These are phyloP conservation scores for Drosophila putrida DNA, from an alignment of 2,888 invertebrate species.

Conservation along the genomic window DNA sequence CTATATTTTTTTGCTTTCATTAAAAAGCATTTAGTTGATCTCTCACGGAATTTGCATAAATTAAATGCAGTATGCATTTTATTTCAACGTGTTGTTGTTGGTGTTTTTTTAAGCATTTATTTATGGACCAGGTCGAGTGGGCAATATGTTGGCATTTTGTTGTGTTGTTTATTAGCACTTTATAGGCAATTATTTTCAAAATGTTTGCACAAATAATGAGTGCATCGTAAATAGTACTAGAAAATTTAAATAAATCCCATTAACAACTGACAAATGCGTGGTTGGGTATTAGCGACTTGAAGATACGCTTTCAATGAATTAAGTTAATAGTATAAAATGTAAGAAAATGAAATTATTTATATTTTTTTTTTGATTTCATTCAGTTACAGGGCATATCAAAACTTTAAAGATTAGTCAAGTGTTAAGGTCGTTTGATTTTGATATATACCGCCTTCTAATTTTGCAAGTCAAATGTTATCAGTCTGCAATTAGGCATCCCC, in stretches of 20 bases:
- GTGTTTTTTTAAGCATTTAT: slow-evolving; percentile 39
- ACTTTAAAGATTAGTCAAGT: background rate
- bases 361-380: no score
- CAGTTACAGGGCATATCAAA: background rate
- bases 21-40: slow-evolving; percentile 48
- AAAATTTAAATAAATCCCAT: slow-evolving; percentile 2
- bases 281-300: background rate
- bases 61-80: slow-evolving; percentile 51
- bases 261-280: background rate
- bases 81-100: slow-evolving; percentile 4
- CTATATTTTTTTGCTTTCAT: slow-evolving; percentile 19
- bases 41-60: slow-evolving; percentile 68
- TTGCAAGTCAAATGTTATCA: slow-evolving; percentile 43
- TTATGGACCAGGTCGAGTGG: slow-evolving; percentile 49
- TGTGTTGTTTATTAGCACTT: slow-evolving; percentile 51
- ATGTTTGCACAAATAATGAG: slow-evolving; percentile 39
- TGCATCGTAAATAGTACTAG: background rate
- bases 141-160: slow-evolving; percentile 67
- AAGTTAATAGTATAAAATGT: no score
- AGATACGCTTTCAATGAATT: background rate
- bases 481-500: slow-evolving; percentile 27
- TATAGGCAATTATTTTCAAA: slow-evolving; percentile 36
- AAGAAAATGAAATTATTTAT: no score
- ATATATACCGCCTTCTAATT: slow-evolving; percentile 27
- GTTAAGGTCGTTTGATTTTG: slow-evolving; percentile 8